Evolutionary conservation across 2,113 vertebrate species (phyloP).

Genomic region (Elanus axillaris): DNA sequence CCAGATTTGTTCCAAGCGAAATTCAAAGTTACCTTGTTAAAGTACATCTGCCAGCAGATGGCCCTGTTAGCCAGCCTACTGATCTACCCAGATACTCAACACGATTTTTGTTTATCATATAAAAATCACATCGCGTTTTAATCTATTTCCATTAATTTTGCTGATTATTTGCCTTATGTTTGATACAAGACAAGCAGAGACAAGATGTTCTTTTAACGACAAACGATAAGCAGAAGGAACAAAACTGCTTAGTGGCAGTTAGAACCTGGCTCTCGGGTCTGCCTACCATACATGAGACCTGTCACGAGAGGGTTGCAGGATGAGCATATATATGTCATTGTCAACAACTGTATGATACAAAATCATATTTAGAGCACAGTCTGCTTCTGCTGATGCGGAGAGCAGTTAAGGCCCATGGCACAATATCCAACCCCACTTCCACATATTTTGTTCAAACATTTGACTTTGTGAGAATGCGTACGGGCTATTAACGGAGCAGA

Average conservation of each 20-base stretch:
- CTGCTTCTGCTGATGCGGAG: not conserved
- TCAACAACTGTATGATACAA: not conserved
- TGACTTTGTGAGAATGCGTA: not conserved
- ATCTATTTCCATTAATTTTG: not conserved
- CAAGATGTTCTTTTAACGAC: not conserved
- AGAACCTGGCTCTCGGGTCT: fast-evolving
- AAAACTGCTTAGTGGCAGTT: not conserved
- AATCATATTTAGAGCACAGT: not conserved
- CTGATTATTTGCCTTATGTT: not conserved
- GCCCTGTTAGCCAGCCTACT: conserved; percentile 6
- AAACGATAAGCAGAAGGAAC: not conserved
- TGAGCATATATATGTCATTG: fast-evolving
- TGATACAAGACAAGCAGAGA: not conserved
- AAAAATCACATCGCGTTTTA: not conserved
- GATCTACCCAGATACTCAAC: no score
- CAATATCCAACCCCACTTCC: not conserved
- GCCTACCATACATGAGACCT: fast-evolving
- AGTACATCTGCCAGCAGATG: conserved; percentile 29
- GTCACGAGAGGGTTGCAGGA: not conserved
- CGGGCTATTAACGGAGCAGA: not conserved
- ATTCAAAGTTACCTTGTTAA: fast-evolving
- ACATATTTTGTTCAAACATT: not conserved
- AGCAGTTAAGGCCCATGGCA: fast-evolving
- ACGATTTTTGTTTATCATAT: not conserved
- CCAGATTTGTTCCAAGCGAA: fast-evolving